These are phyloP conservation scores for Petrocephalus sullivani DNA, from an alignment of 2,797 vertebrate species.

Conservation along the genomic window DNA sequence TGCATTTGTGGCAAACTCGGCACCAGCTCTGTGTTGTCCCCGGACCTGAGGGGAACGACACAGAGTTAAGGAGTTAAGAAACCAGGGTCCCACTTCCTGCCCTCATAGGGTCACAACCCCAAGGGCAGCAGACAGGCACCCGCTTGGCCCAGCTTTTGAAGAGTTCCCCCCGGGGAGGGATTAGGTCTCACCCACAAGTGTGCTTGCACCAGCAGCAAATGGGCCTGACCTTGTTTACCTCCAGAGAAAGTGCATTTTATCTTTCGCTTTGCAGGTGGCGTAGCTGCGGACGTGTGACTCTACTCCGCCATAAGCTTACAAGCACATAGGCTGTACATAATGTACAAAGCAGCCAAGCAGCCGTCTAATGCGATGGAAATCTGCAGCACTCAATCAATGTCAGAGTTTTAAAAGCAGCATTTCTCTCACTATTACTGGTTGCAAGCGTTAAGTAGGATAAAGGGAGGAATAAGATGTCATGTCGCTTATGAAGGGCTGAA, in stretches of 20 bases:
- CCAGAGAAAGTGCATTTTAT: not conserved
- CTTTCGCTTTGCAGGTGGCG: conserved; percentile 11
- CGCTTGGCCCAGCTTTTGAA: conserved; percentile 20
- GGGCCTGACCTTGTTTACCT: conserved; percentile 27
- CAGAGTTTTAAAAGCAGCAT: conserved; percentile 40
- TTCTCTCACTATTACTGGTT: conserved; percentile 22
- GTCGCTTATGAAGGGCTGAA: not conserved
- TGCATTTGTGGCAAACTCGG: not conserved
- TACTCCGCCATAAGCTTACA: conserved; percentile 11
- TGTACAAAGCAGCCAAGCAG: conserved; percentile 19
- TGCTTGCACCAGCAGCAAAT: conserved; percentile 28
- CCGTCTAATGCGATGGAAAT: conserved; percentile 25
- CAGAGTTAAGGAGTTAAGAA: not conserved
- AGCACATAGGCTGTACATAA: not conserved
- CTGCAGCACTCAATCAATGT: conserved; percentile 30
- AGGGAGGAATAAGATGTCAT: not conserved
- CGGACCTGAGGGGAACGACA: not conserved
- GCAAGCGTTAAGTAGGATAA: not conserved
- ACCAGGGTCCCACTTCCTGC: not conserved
- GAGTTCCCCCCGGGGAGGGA: conserved; percentile 34
- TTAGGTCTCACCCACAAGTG: conserved; percentile 35
- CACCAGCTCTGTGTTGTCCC: not conserved
- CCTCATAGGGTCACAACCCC: not conserved
- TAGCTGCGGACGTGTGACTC: conserved; percentile 8
- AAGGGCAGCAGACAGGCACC: not conserved